Conservation (phyloP, 2,888 invertebrate species). For the Agrotis ipsilon region DNA sequence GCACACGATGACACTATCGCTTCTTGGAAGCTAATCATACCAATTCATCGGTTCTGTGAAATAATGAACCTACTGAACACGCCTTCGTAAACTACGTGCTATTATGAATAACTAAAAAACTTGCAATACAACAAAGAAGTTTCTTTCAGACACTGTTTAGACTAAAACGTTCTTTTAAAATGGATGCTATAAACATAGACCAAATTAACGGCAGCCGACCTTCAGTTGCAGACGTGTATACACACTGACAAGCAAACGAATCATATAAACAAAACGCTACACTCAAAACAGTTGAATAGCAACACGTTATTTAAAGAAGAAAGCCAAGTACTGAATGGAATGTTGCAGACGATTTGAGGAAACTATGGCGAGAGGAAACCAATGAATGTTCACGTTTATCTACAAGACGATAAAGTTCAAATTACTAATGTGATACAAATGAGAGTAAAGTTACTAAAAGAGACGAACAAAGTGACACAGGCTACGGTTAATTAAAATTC, state of each 20-base stretch:
- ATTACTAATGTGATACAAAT: slow-evolving; percentile 33
- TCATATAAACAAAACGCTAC: slow-evolving; percentile 74
- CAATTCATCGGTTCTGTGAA: slow-evolving; percentile 70
- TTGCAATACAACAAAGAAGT: slow-evolving; percentile 21
- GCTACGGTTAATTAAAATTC: slow-evolving; percentile 33
- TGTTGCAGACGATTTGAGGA: slow-evolving; percentile 65
- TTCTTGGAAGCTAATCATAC: slow-evolving; percentile 68
- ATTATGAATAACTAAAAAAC: slow-evolving; percentile 21
- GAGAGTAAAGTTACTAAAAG: slow-evolving; percentile 55
- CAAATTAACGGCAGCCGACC: slow-evolving; percentile 71
- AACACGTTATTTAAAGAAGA: slow-evolving; percentile 80
- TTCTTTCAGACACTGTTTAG: slow-evolving; percentile 44
- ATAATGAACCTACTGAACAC: slow-evolving; percentile 27
- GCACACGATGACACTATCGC: slow-evolving; percentile 41
- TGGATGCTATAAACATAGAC: slow-evolving; percentile 68
- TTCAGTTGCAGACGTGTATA: slow-evolving; percentile 74
- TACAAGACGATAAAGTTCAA: slow-evolving; percentile 43
- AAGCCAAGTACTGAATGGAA: slow-evolving; percentile 73
- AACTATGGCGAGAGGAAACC: slow-evolving; percentile 49
- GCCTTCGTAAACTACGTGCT: slow-evolving; percentile 6
- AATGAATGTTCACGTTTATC: slow-evolving; percentile 34
- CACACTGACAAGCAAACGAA: slow-evolving; percentile 73
- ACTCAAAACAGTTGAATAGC: slow-evolving; percentile 67
- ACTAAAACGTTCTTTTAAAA: slow-evolving; percentile 59
- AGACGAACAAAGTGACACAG: slow-evolving; percentile 40